These are phyloP conservation scores for Nettapus auritus DNA, from an alignment of 2,113 vertebrate species.

Conservation along the genomic window DNA sequence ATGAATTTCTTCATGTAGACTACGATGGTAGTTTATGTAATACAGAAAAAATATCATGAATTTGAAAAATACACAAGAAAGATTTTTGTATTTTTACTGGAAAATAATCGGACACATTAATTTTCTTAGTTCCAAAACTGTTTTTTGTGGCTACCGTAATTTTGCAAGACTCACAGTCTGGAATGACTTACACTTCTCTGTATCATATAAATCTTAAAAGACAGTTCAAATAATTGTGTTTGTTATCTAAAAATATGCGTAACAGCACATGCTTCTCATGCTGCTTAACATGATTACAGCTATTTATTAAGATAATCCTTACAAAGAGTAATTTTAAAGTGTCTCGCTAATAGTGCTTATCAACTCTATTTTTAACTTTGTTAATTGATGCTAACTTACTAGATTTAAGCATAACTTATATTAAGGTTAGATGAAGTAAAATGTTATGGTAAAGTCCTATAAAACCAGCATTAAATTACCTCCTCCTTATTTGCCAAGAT, in stretches of 20 bases:
- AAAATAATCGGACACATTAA: not conserved
- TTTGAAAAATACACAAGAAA: not conserved
- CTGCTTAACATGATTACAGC: not conserved
- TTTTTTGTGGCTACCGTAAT: not conserved
- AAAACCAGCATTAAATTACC: not conserved
- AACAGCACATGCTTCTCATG: not conserved
- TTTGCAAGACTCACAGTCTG: not conserved
- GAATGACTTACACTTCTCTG: not conserved
- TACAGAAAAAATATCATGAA: not conserved
- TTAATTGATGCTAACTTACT: not conserved
- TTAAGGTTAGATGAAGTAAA: no score
- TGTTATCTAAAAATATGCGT: not conserved
- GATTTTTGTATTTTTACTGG: not conserved
- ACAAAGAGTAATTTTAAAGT: not conserved
- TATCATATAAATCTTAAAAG: not conserved
- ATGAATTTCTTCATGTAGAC: not conserved
- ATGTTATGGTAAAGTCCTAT: not conserved
- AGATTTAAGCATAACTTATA: not conserved
- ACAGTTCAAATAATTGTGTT: not conserved
- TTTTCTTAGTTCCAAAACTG: not conserved
- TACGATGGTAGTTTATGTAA: not conserved
- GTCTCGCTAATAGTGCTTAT: not conserved
- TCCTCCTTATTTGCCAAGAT: not conserved
- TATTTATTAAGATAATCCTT: not conserved
- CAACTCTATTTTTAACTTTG: not conserved